A percentile compares a stretch with the other conserved stretches of the same genome.
Conservation (phyloP, 2,888 invertebrate genomes). For the Nezara viridula region DNA sequence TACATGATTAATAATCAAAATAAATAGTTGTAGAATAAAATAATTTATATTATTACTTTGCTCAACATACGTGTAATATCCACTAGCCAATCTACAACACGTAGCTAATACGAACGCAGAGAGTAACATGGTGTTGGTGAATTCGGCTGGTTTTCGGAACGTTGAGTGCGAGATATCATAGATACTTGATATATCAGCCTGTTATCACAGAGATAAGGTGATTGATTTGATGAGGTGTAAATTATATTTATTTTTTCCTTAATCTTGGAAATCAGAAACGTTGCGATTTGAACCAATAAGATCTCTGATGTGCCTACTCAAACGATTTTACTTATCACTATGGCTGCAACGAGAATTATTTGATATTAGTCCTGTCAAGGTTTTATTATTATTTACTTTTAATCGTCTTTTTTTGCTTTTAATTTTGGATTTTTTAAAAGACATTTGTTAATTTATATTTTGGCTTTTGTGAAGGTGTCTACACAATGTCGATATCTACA, state of each 20-base stretch:
- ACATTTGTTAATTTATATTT: too few relatives aligned
- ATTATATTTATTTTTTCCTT: neutral
- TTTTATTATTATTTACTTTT: too few relatives aligned
- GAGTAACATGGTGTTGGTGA: neutral
- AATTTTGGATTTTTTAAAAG: too few relatives aligned
- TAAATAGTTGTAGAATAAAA: neutral
- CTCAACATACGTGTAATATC: slow-evolving; percentile 8
- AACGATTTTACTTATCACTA: too few relatives aligned
- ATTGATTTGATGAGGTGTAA: neutral
- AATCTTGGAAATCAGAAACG: neutral
- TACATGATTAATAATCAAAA: neutral
- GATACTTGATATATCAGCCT: neutral
- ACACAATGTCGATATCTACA: too few relatives aligned
- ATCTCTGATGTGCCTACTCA: too few relatives aligned
- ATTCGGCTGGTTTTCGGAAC: neutral
- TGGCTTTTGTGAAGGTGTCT: too few relatives aligned
- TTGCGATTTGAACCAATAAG: neutral
- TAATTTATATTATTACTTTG: neutral
- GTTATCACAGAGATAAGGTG: neutral
- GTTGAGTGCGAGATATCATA: neutral
- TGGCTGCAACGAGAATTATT: too few relatives aligned
- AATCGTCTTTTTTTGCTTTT: too few relatives aligned
- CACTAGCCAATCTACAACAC: neutral
- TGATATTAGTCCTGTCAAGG: too few relatives aligned
- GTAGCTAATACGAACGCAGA: neutral